These are phyloP conservation scores for Nymphicus hollandicus DNA, from an alignment of 2,113 vertebrate species.

Conservation along the genomic window DNA sequence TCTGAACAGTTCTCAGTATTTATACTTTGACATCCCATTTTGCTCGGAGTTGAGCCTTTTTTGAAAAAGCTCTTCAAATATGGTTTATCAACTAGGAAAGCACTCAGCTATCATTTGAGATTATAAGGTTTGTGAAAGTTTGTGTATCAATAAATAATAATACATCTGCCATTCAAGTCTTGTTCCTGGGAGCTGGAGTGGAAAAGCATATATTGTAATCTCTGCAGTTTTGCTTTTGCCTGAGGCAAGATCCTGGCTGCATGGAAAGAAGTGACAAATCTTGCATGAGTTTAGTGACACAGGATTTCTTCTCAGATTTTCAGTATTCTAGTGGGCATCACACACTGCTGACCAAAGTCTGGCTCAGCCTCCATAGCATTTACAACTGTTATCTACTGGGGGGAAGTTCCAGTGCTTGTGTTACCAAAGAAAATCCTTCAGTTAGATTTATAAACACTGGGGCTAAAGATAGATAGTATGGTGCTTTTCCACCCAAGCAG, in stretches of 20 bases:
- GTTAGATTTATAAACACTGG: not conserved
- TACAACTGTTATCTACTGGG: not conserved
- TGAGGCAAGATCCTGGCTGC: not conserved
- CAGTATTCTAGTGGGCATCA: not conserved
- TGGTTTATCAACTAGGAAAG: not conserved
- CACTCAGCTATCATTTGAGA: conserved; percentile 14
- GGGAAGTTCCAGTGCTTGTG: not conserved
- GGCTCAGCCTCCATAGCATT: not conserved
- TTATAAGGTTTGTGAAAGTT: conserved; percentile 18
- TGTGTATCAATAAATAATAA: conserved; percentile 51
- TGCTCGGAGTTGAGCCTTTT: not conserved
- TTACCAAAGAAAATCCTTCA: not conserved
- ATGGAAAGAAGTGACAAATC: not conserved
- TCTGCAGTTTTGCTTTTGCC: conserved; percentile 60
- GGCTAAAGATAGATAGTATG: fast-evolving
- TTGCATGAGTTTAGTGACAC: not conserved
- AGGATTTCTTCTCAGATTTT: not conserved
- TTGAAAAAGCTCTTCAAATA: not conserved
- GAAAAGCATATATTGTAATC: conserved; percentile 46
- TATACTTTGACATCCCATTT: not conserved
- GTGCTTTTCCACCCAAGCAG: not conserved
- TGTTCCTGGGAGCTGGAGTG: conserved; percentile 37
- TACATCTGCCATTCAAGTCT: conserved; percentile 44
- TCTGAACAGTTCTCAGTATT: not conserved
- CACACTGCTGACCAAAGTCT: not conserved